Conservation (phyloP, 2,797 vertebrate species). For the Falco naumanni region DNA sequence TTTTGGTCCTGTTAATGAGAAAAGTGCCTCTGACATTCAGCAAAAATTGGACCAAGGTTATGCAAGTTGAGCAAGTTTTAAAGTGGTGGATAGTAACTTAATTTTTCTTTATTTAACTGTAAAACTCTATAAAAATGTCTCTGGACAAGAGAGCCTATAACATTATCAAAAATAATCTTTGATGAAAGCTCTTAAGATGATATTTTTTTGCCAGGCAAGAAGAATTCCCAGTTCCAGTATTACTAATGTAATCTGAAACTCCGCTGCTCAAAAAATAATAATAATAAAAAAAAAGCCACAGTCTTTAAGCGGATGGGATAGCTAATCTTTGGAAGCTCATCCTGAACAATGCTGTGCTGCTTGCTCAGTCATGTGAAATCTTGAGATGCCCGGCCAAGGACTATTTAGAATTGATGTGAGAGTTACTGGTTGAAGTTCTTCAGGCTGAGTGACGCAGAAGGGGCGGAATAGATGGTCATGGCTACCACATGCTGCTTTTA, state of each 20-base stretch:
- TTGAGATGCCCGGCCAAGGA: not conserved
- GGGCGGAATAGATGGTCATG: fast-evolving
- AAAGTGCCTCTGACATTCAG: not conserved
- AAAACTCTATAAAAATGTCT: not conserved
- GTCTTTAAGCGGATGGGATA: not conserved
- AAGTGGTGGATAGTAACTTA: not conserved
- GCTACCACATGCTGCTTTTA: not conserved
- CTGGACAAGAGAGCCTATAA: not conserved
- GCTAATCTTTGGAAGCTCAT: not conserved
- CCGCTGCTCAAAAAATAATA: not conserved
- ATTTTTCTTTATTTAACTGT: not conserved
- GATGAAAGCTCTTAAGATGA: not conserved
- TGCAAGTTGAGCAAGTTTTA: not conserved
- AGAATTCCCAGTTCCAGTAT: not conserved
- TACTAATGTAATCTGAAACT: not conserved
- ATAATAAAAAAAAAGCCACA: not conserved
- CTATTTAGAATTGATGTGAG: not conserved
- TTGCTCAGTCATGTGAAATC: not conserved
- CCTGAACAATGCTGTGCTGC: not conserved
- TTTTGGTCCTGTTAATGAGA: not conserved
- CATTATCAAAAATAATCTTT: not conserved
- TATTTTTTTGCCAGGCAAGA: not conserved
- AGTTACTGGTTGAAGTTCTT: not conserved
- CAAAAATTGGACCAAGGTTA: not conserved
- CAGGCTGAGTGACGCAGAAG: not conserved